A percentile compares a stretch with the other conserved stretches of the same genome.
Conservation (phyloP, 2,113 vertebrate species). For the Madoqua kirkii region DNA sequence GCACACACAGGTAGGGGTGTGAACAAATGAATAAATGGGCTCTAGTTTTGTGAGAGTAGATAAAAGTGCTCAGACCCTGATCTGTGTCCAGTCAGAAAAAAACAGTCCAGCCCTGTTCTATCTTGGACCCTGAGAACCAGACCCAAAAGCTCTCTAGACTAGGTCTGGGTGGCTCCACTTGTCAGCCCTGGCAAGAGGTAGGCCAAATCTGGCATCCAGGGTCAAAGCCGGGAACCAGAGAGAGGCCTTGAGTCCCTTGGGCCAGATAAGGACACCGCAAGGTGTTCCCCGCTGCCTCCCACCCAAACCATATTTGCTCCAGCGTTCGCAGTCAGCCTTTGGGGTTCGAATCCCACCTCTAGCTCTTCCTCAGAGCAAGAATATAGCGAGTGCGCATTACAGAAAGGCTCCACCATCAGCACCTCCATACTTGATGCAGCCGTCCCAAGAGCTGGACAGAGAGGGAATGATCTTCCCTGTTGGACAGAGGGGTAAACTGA, state of each 20-base stretch:
- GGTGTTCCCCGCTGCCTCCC: not conserved
- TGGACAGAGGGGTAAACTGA: not conserved
- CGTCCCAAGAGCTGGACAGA: not conserved
- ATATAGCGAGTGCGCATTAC: fast-evolving
- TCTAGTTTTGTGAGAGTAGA: not conserved
- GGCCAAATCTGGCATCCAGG: not conserved
- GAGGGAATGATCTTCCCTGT: not conserved
- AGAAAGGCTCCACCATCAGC: not conserved
- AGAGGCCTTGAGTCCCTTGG: not conserved
- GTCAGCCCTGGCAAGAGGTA: not conserved
- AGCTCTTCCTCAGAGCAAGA: fast-evolving
- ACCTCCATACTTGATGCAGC: not conserved
- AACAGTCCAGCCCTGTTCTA: not conserved
- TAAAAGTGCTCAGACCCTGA: not conserved
- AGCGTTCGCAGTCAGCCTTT: not conserved
- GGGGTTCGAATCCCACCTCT: not conserved
- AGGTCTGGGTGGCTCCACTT: not conserved
- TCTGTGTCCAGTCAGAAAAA: not conserved
- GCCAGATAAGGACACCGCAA: not conserved
- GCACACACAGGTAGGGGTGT: not conserved
- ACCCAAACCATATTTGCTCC: not conserved
- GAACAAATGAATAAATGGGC: not conserved
- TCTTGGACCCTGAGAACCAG: not conserved
- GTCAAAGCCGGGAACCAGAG: not conserved
- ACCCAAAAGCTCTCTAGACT: not conserved